These are phyloP conservation scores for Pogonomyrmex barbatus DNA, from an alignment of 1,140 invertebrate species.

Conservation along the genomic window DNA sequence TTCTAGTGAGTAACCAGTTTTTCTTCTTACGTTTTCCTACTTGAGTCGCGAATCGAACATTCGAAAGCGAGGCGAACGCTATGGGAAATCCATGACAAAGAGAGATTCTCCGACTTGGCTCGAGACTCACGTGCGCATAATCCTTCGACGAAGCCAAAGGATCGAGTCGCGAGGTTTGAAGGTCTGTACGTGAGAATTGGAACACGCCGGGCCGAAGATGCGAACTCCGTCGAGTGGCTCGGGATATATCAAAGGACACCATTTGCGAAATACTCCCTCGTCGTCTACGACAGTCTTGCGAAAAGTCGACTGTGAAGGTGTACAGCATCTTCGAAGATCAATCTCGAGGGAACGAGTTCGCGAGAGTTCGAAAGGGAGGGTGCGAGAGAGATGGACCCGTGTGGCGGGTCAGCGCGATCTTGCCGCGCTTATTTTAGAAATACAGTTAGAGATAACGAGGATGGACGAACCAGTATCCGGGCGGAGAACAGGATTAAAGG, in stretches of 20 bases:
- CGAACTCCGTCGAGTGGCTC: conserved; percentile 33
- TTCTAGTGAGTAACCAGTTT: no score
- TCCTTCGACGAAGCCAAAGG: conserved; percentile 62
- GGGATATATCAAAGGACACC: conserved; percentile 66
- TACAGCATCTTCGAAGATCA: conserved; percentile 15
- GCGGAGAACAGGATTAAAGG: conserved; percentile 50
- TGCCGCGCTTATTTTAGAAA: conserved; percentile 70
- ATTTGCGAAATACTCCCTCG: conserved; percentile 3
- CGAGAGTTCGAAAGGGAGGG: conserved; percentile 11
- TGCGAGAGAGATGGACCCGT: conserved; percentile 41
- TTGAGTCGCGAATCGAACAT: not conserved
- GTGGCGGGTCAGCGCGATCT: conserved; percentile 63
- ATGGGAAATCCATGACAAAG: conserved; percentile 51
- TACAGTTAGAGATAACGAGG: conserved; percentile 75
- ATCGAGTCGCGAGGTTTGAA: conserved; percentile 55
- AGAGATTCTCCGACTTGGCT: conserved; percentile 5
- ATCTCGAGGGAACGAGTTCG: not conserved
- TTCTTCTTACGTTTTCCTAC: no score
- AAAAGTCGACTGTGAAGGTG: conserved; percentile 3
- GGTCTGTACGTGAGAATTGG: conserved; percentile 72
- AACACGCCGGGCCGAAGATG: conserved; percentile 46
- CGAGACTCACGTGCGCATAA: conserved; percentile 66
- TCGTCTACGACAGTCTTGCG: conserved; percentile 1
- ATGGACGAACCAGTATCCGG: conserved; percentile 65
- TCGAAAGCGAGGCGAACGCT: conserved; percentile 18